Percentiles rank a stretch among this genome's conserved stretches.
Evolutionary conservation across 2,797 vertebrate species (phyloP).

Genomic region (Acanthurus lineatus): DNA sequence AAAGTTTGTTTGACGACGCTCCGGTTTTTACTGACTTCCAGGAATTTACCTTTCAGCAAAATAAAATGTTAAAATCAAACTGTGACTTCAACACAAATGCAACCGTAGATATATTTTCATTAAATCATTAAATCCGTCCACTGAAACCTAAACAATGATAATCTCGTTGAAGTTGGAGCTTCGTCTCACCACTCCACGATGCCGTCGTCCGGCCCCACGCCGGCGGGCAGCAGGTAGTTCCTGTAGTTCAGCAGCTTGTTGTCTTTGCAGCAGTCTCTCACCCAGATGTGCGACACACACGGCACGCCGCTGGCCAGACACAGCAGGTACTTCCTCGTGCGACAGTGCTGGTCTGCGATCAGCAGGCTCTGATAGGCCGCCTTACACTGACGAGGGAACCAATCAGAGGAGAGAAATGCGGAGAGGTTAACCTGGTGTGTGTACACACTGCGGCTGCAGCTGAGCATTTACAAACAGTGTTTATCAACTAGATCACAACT

Average conservation of each 20-base stretch:
- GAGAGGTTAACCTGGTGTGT: no score
- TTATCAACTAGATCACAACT: no score
- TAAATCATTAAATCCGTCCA: no score
- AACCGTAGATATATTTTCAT: no score
- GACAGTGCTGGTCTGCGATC: slow-evolving; percentile 96
- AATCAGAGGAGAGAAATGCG: not conserved
- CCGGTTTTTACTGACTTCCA: no score
- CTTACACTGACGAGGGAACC: slow-evolving; percentile 86
- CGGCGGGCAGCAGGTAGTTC: slow-evolving; percentile 96
- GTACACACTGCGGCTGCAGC: not conserved
- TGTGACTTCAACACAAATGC: no score
- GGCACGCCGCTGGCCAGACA: slow-evolving; percentile 96
- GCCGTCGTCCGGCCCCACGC: slow-evolving; percentile 89
- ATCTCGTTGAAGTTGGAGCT: rapidly evolving
- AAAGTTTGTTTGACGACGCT: no score
- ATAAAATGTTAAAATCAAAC: no score
- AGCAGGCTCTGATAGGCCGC: slow-evolving; percentile 95
- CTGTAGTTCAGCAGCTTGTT: slow-evolving; percentile 96
- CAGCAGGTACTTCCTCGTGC: slow-evolving; percentile 94
- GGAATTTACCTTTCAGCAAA: no score
- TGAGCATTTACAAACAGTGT: not conserved
- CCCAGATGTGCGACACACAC: slow-evolving; percentile 97
- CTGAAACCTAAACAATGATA: no score
- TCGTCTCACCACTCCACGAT: slow-evolving; percentile 93
- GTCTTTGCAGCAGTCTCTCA: slow-evolving; percentile 95